Base-by-base conservation (phyloP, 2,797 vertebrate species). In the Crax fasciolata region DNA sequence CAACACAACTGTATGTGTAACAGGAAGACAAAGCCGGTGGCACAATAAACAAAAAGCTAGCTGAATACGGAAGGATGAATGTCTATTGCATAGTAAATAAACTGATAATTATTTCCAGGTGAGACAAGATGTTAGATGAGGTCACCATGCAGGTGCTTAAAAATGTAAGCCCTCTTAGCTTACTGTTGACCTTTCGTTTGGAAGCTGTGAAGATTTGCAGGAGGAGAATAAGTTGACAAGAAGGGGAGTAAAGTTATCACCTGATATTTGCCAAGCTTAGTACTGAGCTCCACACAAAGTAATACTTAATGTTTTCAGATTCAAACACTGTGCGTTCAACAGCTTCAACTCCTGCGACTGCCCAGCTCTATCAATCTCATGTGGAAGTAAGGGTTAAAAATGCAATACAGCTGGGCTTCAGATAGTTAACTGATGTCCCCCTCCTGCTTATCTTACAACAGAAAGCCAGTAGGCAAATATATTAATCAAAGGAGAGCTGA, bases 31-130 rank as follows among this genome's bases (percentile, higher is more conserved):
- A 97, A 98, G 98, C 97, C 55, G 66, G 98, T 98, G 98, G 98
- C 97, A 97, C 94, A 75, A 93, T 90, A 96, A 97, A 96, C 97
- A 92, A 90, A 97, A 97, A 97, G 96, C 97, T 96, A 96, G 98
- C 96, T 95, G 97, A 97, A 94, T 97, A 98, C 59, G 54, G 94
- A 97, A 97, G 95, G 96, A 97, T 95, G 97, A 97, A 97, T 98
- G 98, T 98, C 98, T 98, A 98, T 99, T 99, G 99, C 99, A 99
- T 99, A 99, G 99, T 98, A 98, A 99, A 98, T 98, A 97, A 99
- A 99, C 97, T 97, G 96, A 98, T 97, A 97, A 96, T 93, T 96
- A 87, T 96, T 97, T 98, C 96, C 96, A 89, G 96, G 97, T 97
- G 97, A 98, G 96, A 98, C 95, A 96, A 93, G 96, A 96, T 96